Evolutionary conservation across 2,797 vertebrate species (phyloP), one percentile per base, ranked within the genome.

Genomic region (Pipistrellus pygmaeus): DNA sequence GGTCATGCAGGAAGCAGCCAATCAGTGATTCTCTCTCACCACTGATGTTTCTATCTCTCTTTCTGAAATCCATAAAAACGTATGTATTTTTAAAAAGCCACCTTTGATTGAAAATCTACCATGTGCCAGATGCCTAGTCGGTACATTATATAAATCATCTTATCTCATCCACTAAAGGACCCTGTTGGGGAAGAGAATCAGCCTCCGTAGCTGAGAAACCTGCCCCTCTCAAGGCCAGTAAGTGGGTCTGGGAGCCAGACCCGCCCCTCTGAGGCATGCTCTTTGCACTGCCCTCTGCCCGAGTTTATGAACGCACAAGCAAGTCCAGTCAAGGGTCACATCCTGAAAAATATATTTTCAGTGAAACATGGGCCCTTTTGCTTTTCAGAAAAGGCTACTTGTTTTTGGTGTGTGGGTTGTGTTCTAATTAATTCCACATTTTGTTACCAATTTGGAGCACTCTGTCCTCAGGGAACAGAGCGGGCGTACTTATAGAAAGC

Each of bases 341-440:
- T 90, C 53, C 75, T 84, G 88, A 48, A 84, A 94, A 93, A 64
- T 18, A 85, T 21, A 51, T 88, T 85, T 83, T 64, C 80, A 94
- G 82, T 81, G 64, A 94, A 95, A 95, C 2, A 15, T 68, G 38
- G 73, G 68, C 13, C 85, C 75, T 95, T 91, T 95, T 88, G 81
- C 85, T 95, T 95, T 92, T 89, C 76, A 93, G 88, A 95, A 96
- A 96, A 96, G 88, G 82, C 90, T 89, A 80, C 93, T 97, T 95
- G 94, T 89, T 96, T 96, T 91, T 93, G 83, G 81, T 93, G 75
- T 93, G 92, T 96, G 96, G 96, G 93, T 94, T 96, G 90, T 68
- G 21, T 97, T 93, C 95, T 97, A 96, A 97, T 96, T 94, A 93
- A 97, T 94, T 96, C 96, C 95, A 97, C 85, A 96, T 95, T 97